Evolutionary conservation across 2,888 invertebrate species (phyloP), one percentile per base, ranked within the genome.

Genomic region (Amblyteles armatorius): DNA sequence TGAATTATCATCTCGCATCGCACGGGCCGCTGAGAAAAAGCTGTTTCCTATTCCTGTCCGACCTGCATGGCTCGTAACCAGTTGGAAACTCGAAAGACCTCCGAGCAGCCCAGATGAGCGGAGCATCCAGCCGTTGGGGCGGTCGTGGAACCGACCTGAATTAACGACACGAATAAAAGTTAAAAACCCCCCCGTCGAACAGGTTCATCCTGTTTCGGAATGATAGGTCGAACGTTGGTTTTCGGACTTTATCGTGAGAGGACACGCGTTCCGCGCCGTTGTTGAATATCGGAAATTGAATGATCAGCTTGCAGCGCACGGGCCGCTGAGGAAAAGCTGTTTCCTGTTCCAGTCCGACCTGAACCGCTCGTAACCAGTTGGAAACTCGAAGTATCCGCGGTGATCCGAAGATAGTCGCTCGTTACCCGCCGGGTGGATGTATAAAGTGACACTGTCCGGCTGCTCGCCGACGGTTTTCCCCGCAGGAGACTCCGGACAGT

Each of bases 101-200:
- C 29, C 48, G 48, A 48, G 63, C 48, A 82, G 65, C 50, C 69
- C 65, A 36, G 63, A 83, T 79, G 72, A 83, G 26, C 26, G 26
- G 57, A 11, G 26, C 22, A 4, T 57, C 57, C 22, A 22, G 22
- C 19, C 57, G 52, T 22, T 82, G 57, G 26, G 11, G 11, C 13
- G 65, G 67, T 78, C 33, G 3, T 57, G 57, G 57, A 57, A 26
- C 19, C 22, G 57, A 57, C 57, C 13, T 57, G 29, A 57, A 57
- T 57, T 57, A 57, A 57, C 29, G 19, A 57, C 57, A 11, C 57
- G 11, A 57, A 50, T 52, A 26, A 33, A 36, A 3, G 40, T 40
- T 29, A 19, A 16, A 16, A 29, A 22, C 22, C 0, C 0, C 57
- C 19, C 19, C n/a, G 36, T 4, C 36, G 36, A 36, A 36, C 36